Percentiles rank a stretch among this genome's conserved stretches.
Evolutionary conservation across 1,140 invertebrate species (phyloP).

Genomic region (Adelges cooleyi): DNA sequence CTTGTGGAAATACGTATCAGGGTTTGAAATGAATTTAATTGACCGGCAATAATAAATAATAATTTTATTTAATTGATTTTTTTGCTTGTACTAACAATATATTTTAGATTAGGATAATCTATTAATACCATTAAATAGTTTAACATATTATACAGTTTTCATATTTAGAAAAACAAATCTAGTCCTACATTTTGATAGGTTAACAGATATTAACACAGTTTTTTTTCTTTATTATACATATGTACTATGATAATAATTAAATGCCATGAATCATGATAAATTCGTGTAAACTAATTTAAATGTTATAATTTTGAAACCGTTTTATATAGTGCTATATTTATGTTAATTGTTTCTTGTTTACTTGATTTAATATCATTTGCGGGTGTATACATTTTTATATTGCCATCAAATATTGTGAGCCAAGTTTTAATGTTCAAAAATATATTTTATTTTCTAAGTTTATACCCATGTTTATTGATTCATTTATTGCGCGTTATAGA

Average conservation of each 20-base stretch:
- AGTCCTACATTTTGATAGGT: background rate
- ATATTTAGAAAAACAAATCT: slow-evolving; percentile 6
- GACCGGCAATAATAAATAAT: background rate
- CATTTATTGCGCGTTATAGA: slow-evolving; percentile 38
- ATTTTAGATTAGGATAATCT: background rate
- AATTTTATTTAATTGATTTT: background rate
- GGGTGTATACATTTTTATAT: slow-evolving; percentile 25
- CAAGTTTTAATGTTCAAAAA: slow-evolving; percentile 35
- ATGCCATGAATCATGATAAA: too few species aligned
- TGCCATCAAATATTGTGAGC: slow-evolving; percentile 24
- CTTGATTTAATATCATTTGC: slow-evolving; percentile 8
- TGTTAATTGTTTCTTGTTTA: background rate
- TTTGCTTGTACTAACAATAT: slow-evolving; percentile 15
- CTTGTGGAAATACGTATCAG: slow-evolving; percentile 12
- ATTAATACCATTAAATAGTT: too few species aligned
- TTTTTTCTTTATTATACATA: slow-evolving; percentile 12
- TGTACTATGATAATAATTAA: too few species aligned
- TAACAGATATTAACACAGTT: background rate
- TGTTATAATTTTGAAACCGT: background rate
- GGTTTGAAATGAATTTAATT: slow-evolving; percentile 15
- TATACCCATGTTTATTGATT: slow-evolving; percentile 35
- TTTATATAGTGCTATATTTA: background rate
- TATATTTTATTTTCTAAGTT: slow-evolving; percentile 38
- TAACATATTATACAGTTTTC: background rate
- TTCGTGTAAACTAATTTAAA: too few species aligned